Conservation (phyloP, 1,140 invertebrate species). For the Apis dorsata region DNA sequence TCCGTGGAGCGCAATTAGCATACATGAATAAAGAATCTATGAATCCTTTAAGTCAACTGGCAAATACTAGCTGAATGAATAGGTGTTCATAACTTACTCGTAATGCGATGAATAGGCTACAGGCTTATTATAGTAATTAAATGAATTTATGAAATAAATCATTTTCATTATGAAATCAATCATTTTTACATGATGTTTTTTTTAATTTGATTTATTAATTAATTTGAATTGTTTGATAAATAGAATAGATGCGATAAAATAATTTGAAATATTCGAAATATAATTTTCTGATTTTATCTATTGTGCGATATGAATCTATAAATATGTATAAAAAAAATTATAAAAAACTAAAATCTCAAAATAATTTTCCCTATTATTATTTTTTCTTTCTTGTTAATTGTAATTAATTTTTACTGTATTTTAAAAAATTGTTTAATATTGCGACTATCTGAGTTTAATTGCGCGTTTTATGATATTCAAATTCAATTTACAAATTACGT, state of each 20-base stretch:
- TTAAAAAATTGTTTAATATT: slow-evolving; percentile 6
- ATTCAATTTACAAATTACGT: background rate
- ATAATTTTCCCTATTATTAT: background rate
- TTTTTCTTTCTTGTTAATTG: no score
- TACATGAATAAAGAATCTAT: slow-evolving; percentile 65
- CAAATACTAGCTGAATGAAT: slow-evolving; percentile 49
- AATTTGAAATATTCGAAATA: background rate
- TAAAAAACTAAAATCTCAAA: background rate
- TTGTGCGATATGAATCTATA: no score
- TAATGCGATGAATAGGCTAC: background rate
- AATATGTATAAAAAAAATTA: no score
- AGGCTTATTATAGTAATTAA: background rate
- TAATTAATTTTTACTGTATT: slow-evolving; percentile 18
- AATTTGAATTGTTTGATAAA: background rate
- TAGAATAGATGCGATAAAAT: background rate
- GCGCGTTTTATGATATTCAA: background rate
- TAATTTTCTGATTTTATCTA: background rate
- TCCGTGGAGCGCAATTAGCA: slow-evolving; percentile 57
- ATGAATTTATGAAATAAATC: background rate
- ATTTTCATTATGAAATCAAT: background rate
- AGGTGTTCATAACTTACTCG: slow-evolving; percentile 45
- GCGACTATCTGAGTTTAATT: slow-evolving; percentile 14
- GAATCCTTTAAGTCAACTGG: slow-evolving; percentile 53
- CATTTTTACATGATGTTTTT: background rate
- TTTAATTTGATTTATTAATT: background rate